These are phyloP conservation scores for Austrofundulus limnaeus DNA, from an alignment of 2,113 vertebrate genomes.

Conservation along the genomic window DNA sequence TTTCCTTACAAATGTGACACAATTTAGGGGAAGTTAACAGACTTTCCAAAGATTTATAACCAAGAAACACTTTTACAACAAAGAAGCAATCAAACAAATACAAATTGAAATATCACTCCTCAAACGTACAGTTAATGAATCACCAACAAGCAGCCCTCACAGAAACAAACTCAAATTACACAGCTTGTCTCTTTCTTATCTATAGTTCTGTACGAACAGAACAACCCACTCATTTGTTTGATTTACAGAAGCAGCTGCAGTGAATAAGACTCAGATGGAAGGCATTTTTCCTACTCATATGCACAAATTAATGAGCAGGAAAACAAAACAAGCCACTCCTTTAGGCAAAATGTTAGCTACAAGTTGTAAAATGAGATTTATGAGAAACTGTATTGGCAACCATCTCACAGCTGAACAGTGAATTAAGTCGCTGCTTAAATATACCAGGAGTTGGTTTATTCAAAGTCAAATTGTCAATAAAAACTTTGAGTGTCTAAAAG, in stretches of 20 bases:
- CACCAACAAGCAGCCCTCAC: too few relatives aligned
- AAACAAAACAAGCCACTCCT: not conserved
- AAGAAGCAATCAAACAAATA: too few relatives aligned
- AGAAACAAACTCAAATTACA: too few relatives aligned
- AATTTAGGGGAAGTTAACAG: too few relatives aligned
- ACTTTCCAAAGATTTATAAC: too few relatives aligned
- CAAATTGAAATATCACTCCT: too few relatives aligned
- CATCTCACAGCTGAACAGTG: not conserved
- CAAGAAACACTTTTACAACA: too few relatives aligned
- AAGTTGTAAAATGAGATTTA: conserved; percentile 10
- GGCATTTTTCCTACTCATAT: not conserved
- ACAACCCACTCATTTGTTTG: not conserved
- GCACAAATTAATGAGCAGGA: not conserved
- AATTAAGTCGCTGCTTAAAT: not conserved
- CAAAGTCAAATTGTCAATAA: not conserved
- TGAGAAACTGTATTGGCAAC: not conserved
- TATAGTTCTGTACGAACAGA: not conserved
- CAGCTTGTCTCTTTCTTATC: not conserved
- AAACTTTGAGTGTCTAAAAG: not conserved
- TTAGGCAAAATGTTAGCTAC: not conserved
- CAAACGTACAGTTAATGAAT: too few relatives aligned
- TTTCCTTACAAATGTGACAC: too few relatives aligned
- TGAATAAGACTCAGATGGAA: not conserved
- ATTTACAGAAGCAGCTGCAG: too few relatives aligned
- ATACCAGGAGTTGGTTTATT: not conserved